Percentiles rank a stretch among this genome's conserved stretches.
These are phyloP conservation scores for Lochmaea capreae DNA, from an alignment of 2,888 invertebrate genomes.

Conservation along the genomic window DNA sequence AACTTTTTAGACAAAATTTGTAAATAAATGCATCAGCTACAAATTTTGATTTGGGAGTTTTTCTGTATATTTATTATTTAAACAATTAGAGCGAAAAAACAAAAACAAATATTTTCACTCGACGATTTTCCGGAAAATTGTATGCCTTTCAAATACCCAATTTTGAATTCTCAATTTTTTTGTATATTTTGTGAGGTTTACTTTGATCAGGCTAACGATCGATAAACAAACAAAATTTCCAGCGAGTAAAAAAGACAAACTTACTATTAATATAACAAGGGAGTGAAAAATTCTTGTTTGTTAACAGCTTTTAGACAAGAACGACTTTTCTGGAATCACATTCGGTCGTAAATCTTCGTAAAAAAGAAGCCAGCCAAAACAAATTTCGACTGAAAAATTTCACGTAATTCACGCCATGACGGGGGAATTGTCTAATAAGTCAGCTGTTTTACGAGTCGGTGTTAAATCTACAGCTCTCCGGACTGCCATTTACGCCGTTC, in stretches of 20 bases:
- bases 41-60: too few species aligned
- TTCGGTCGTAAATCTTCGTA: conserved; percentile 31
- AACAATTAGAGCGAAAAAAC: too few species aligned
- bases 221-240: neutral
- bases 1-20: too few species aligned
- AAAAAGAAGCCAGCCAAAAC: conserved; percentile 38
- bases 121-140: too few species aligned
- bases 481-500: conserved; percentile 62
- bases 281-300: conserved; percentile 21
- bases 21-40: too few species aligned
- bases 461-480: conserved; percentile 59
- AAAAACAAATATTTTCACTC: too few species aligned
- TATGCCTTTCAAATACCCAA: too few species aligned
- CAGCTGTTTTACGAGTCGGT: conserved; percentile 53
- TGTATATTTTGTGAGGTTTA: too few species aligned
- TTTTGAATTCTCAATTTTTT: too few species aligned
- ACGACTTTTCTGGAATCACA: conserved; percentile 26
- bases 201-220: too few species aligned
- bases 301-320: conserved; percentile 30
- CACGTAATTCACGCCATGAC: conserved; percentile 47
- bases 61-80: too few species aligned
- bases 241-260: neutral
- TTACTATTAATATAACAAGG: conserved; percentile 13
- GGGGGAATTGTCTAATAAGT: conserved; percentile 59
- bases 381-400: conserved; percentile 41